Percentiles rank a stretch among this genome's conserved stretches.
Conservation (phyloP, 2,888 invertebrate genomes). For the Drosophila merina region DNA sequence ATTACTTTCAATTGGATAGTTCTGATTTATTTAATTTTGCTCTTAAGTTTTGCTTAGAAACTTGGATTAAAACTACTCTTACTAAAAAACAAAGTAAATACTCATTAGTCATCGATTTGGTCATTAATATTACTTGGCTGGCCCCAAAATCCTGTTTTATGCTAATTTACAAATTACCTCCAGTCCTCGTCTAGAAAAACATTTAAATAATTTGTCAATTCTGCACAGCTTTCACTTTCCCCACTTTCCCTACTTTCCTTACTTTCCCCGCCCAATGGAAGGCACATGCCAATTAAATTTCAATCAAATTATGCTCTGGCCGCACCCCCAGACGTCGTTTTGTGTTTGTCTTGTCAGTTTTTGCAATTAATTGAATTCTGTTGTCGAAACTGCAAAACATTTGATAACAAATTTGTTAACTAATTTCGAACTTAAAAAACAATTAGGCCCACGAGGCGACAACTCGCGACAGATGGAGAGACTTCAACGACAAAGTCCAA, state of each 20-base stretch:
- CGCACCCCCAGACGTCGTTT: slow-evolving; percentile 7
- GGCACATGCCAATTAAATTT: slow-evolving; percentile 71
- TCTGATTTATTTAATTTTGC: neutral
- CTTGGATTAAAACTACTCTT: neutral
- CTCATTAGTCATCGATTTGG: neutral
- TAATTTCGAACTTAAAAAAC: slow-evolving; percentile 81
- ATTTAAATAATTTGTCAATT: slow-evolving; percentile 73
- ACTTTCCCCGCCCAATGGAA: slow-evolving; percentile 24
- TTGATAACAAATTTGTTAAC: slow-evolving; percentile 81
- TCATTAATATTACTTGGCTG: slow-evolving; percentile 10
- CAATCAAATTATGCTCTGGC: slow-evolving; percentile 67
- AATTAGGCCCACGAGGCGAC: slow-evolving; percentile 70
- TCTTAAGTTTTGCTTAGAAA: neutral
- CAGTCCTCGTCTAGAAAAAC: slow-evolving; percentile 14
- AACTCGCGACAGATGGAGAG: slow-evolving; percentile 59
- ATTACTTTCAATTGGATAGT: slow-evolving; percentile 16
- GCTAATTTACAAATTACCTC: slow-evolving; percentile 40
- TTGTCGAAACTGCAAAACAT: slow-evolving; percentile 77
- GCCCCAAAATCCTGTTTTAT: slow-evolving; percentile 2
- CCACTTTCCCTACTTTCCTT: slow-evolving; percentile 9
- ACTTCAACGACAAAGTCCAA: slow-evolving; percentile 16
- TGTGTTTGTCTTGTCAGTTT: slow-evolving; percentile 66
- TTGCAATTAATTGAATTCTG: slow-evolving; percentile 78
- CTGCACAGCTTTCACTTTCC: slow-evolving; percentile 47
- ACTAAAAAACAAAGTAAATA: neutral